These are phyloP conservation scores for Peromyscus nudipes DNA, from an alignment of 2,797 vertebrate species.

Conservation along the genomic window DNA sequence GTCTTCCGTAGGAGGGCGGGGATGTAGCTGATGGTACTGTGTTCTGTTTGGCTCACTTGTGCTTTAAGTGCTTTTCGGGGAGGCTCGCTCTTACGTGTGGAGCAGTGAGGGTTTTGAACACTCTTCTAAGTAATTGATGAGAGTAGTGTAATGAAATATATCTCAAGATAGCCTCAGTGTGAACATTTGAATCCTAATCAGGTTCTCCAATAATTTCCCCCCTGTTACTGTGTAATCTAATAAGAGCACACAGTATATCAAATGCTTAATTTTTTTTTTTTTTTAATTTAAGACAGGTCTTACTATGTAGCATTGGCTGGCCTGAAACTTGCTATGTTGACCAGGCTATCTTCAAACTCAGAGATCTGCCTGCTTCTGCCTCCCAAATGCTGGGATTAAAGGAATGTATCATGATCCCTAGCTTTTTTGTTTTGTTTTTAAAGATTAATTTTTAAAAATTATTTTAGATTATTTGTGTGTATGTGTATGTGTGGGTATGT, in stretches of 20 bases:
- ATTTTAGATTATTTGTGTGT: neutral
- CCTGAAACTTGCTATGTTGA: neutral
- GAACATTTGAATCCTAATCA: neutral
- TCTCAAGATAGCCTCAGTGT: neutral
- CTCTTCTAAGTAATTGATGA: neutral
- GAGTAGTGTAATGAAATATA: neutral
- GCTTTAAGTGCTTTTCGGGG: neutral
- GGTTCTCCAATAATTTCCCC: neutral
- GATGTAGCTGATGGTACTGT: neutral
- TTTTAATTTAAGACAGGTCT: neutral
- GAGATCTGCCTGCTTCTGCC: neutral
- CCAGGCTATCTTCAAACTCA: neutral
- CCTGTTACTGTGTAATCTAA: neutral
- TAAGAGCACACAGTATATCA: neutral
- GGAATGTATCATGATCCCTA: neutral
- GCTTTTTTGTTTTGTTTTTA: neutral
- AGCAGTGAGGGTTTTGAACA: neutral
- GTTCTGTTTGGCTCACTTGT: neutral
- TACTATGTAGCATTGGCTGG: neutral
- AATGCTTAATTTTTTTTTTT: neutral
- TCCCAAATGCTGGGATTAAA: neutral
- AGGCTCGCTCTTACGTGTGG: no score
- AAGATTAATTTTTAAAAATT: neutral
- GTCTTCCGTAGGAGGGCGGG: neutral
- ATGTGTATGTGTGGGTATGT: neutral